These are phyloP conservation scores for Corticium candelabrum DNA, from an alignment of 37 sponge, comb jelly and placozoan genomes.

Conservation along the genomic window DNA sequence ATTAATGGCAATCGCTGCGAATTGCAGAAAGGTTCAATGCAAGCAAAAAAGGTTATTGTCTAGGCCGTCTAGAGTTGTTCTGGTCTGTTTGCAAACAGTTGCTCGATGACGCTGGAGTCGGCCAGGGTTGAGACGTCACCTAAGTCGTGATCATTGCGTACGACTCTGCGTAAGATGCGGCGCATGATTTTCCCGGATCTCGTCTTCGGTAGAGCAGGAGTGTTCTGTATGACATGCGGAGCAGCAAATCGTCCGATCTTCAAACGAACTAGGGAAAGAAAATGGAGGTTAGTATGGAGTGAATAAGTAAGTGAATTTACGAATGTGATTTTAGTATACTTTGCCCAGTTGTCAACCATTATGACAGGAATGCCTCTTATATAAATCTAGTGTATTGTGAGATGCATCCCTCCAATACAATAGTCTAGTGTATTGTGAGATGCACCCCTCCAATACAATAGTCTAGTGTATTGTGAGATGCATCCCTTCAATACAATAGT, in stretches of 20 bases:
- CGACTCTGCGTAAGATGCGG: conserved; percentile 79
- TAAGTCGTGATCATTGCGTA: conserved; percentile 39
- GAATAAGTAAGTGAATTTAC: too few species aligned
- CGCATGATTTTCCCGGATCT: conserved; percentile 99
- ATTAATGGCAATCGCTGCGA: too few species aligned
- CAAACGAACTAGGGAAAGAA: conserved; percentile 17
- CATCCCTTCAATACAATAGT: too few species aligned
- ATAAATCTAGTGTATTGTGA: too few species aligned
- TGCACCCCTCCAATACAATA: too few species aligned
- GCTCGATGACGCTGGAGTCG: conserved; percentile 70
- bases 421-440: too few species aligned
- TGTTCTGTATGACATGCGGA: conserved; percentile 60
- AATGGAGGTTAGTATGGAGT: too few species aligned
- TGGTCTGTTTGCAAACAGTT: neutral
- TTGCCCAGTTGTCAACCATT: too few species aligned
- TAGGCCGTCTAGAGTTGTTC: neutral
- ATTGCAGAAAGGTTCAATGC: neutral
- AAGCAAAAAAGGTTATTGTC: neutral
- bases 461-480: too few species aligned
- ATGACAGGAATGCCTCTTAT: too few species aligned
- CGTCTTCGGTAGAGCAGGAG: conserved; percentile 97
- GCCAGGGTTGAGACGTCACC: conserved; percentile 93
- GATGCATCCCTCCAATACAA: too few species aligned
- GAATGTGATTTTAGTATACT: too few species aligned
- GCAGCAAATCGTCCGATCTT: conserved; percentile 83